Base-by-base conservation (phyloP, 2,888 invertebrate genomes). In the Synanthedon formicaeformis region DNA sequence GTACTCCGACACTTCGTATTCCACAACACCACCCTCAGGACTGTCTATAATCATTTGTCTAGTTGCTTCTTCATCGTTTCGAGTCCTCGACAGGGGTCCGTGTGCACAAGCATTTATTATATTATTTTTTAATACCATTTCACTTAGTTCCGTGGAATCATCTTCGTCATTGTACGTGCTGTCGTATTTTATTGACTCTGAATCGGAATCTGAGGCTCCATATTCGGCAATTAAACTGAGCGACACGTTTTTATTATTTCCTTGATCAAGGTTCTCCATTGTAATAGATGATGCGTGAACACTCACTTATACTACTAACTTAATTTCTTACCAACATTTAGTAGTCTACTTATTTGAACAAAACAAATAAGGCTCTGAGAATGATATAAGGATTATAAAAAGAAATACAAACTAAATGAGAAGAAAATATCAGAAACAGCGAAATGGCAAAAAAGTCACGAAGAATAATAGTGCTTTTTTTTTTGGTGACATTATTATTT, bases 21-120 rank as follows among this genome's bases (percentile, higher is more conserved):
- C 85, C 55, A 84, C 72, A 11, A 83, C 75, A 50, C 79, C 85
- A 63, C 79, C 81, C 54, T 83, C 83, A 18, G 70, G 69, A 61
- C 72, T 77, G 65, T 87, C 85, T 62, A 87, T 86, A 52, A 87
- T 85, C 85, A 87, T 87, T 56, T 84, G 83, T 57, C 81, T 73
- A 4, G 73, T 75, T 14, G 73, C 69, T 57, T 78, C 80, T 49
- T 69, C 75, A 52, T 78, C 81, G 57, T 75, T 75, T 51, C 65
- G 60, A 51, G 73, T 62, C 54, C 75, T 64, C 53, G 78, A 73
- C 60, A 83, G 57, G 4, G 88, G 87, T 4, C 87, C 87, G 62
- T 88, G 88, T 57, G 85, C 83, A 60, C 86, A 86, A 41, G 88
- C 87, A 58, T 88, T 88, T 60, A 88, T 87, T 52, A 87, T 84